These are phyloP conservation scores for Silurus lanzhouensis DNA, from an alignment of 2,797 vertebrate species.

Conservation along the genomic window DNA sequence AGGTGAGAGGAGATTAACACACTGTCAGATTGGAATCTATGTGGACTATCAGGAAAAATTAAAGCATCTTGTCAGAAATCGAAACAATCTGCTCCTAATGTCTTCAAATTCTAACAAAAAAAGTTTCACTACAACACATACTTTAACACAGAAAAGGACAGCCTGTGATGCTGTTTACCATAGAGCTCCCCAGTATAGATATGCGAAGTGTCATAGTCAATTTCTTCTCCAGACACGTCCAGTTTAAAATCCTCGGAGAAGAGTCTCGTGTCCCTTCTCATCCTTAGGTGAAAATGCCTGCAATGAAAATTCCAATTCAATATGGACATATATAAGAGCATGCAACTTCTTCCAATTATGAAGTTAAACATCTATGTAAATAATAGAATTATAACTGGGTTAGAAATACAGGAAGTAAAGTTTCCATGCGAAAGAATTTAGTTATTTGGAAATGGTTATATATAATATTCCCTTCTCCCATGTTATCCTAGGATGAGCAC, in stretches of 20 bases:
- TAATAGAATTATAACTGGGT: background rate
- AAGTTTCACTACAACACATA: too few relatives aligned
- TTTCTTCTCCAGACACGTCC: constrained; percentile 84
- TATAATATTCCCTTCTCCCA: background rate
- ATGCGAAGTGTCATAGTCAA: constrained; percentile 92
- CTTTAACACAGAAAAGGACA: background rate
- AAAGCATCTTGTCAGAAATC: background rate
- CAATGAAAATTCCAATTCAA: constrained; percentile 26
- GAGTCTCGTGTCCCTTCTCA: constrained; percentile 91
- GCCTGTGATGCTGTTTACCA: constrained; percentile 75
- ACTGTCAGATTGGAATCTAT: background rate
- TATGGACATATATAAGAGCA: background rate
- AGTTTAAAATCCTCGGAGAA: constrained; percentile 92
- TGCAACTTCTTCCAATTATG: background rate
- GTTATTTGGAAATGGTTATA: background rate
- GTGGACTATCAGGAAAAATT: background rate
- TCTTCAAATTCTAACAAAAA: background rate
- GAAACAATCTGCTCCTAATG: background rate
- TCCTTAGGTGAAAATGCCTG: constrained; percentile 94
- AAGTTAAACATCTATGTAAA: too few relatives aligned
- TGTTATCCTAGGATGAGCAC: background rate
- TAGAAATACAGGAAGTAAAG: background rate
- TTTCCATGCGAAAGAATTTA: too few relatives aligned
- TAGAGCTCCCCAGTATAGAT: constrained; percentile 97
- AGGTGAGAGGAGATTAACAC: constrained; percentile 35